phyloP scores from a whole-genome alignment of 2,888 invertebrate species.

The Drosophila acutilabella region DNA sequence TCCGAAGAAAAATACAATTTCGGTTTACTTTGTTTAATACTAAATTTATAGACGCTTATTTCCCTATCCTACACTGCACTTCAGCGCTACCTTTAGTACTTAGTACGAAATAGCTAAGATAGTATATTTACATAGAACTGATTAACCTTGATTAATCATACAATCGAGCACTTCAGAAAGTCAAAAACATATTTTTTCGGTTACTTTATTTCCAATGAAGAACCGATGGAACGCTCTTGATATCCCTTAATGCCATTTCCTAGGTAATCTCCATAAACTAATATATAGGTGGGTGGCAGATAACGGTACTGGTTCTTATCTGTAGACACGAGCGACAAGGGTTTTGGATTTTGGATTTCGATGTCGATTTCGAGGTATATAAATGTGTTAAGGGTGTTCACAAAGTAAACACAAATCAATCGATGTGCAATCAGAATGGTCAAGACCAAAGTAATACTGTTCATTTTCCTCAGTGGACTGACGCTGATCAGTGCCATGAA shows the following conservation, averaged over 20 bases:
- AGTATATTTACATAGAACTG: background rate
- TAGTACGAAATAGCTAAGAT: background rate
- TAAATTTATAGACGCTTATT: no score
- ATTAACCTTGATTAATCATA: background rate
- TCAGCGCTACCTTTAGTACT: no score
- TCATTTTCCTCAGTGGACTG: constrained; percentile 9
- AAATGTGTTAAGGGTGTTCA: background rate
- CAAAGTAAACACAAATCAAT: constrained; percentile 18
- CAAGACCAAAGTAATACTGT: constrained; percentile 7
- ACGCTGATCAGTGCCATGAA: constrained; percentile 9
- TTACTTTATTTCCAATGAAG: background rate
- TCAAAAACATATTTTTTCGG: background rate
- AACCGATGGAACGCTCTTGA: background rate
- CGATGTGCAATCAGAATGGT: constrained; percentile 32
- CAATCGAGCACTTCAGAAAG: background rate
- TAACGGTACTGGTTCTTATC: constrained; percentile 15
- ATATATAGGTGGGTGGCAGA: constrained; percentile 1
- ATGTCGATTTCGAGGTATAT: constrained; percentile 15
- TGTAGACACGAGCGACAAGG: background rate
- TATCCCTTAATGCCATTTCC: background rate
- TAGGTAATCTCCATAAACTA: background rate
- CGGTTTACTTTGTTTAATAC: no score
- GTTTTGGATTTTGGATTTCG: background rate
- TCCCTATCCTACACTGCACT: no score
- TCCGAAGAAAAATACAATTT: no score